Evolutionary conservation across 1,140 invertebrate genomes (phyloP), one percentile per base, ranked within the genome.

Genomic region (Plodia interpunctella): DNA sequence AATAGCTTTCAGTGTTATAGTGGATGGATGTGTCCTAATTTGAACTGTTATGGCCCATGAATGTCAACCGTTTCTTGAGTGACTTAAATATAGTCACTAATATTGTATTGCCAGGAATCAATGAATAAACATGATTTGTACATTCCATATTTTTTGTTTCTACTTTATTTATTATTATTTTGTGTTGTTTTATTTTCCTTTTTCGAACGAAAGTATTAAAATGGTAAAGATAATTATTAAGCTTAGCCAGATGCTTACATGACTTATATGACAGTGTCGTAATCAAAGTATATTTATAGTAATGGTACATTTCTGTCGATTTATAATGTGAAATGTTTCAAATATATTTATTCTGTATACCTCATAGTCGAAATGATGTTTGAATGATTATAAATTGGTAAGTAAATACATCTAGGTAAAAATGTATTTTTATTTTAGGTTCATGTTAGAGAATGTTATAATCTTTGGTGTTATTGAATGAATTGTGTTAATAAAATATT

Each of bases 131-230:
- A 91, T 88, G 91, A 92, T 92, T 92, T 92, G 91, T 92, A 92
- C 91, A 92, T 92, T 92, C 91, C 92, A 92, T 91, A 90, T 90
- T 91, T 91, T 90, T 92, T 91, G 80, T 90, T 92, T 90, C 81
- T 88, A 89, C 83, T 87, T 88, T 62, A 78, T 78, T 86, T n/a
- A n/a, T 62, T 25, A 78, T 78, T 86, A 74, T 85, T 76, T 72
- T 83, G 82, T 80, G 72, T 76, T 44, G 84, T 90, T 88, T 87
- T 88, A 88, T 87, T 86, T 88, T 84, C 82, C 83, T 84, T 70
- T 83, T 61, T 76, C 72, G 72, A 78, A 76, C 71, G 69, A 83
- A 70, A 69, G 65, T 64, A 70, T 71, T 70, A 64, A 72, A 67
- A 65, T 67, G 35, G 11, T 38, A 38, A 38, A 38, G 67, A 70